Conservation (phyloP, 1,140 invertebrate species). For the Homarus americanus region DNA sequence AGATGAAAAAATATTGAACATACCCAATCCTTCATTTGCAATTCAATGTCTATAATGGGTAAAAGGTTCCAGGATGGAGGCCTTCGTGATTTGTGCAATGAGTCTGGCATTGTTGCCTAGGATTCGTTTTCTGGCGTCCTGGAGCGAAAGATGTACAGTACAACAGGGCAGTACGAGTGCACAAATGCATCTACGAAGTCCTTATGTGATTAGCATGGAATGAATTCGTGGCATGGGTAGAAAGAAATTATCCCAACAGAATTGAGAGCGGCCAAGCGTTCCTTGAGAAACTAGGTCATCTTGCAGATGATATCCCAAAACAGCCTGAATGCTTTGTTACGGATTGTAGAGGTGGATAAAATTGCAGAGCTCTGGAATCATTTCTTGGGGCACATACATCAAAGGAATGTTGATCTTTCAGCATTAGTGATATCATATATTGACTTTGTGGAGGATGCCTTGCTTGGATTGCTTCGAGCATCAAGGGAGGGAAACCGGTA, state of each 20-base stretch:
- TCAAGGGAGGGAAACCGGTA: background rate
- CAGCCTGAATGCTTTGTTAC: background rate
- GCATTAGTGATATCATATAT: background rate
- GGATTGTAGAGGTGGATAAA: background rate
- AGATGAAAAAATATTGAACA: no score
- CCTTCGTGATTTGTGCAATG: conserved; percentile 4
- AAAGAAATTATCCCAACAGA: background rate
- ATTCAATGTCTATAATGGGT: background rate
- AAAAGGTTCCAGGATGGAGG: conserved; percentile 11
- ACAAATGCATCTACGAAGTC: background rate
- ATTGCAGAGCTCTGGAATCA: background rate
- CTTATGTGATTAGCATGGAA: background rate
- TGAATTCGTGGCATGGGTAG: background rate
- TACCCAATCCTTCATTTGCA: no score
- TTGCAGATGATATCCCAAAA: background rate
- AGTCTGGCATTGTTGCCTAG: conserved; percentile 6
- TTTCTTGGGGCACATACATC: background rate
- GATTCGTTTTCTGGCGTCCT: background rate
- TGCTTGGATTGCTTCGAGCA: background rate
- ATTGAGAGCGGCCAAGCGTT: no score
- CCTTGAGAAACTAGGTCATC: background rate
- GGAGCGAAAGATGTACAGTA: background rate
- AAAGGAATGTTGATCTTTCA: background rate
- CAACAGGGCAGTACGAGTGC: background rate
- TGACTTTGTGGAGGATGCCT: background rate